A percentile compares a stretch with the other conserved stretches of the same genome.
These are phyloP conservation scores for Channallabes apus DNA, from an alignment of 2,797 vertebrate species.

Conservation along the genomic window DNA sequence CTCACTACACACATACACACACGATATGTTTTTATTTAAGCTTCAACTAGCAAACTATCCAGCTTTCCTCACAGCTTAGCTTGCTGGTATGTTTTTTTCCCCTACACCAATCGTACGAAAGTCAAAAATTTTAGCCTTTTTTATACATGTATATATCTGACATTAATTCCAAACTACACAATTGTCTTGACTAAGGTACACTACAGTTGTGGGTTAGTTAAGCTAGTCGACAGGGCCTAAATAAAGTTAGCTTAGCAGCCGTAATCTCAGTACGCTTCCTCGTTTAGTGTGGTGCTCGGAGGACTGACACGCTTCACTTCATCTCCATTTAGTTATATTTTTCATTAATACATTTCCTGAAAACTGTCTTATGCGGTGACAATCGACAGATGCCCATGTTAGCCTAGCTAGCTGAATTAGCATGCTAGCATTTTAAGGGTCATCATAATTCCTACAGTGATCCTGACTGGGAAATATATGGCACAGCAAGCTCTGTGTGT, in stretches of 20 bases:
- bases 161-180: not conserved
- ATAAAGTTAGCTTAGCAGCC: not conserved
- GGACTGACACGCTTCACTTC: not conserved
- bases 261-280: not conserved
- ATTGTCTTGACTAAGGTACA: not conserved
- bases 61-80: not conserved
- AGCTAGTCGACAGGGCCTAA: not conserved
- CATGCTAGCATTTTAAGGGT: not conserved
- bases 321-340: not conserved
- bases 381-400: no score
- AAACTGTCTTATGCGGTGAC: not conserved
- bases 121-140: not conserved
- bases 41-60: not conserved
- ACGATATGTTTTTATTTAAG: not conserved
- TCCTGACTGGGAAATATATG: not conserved
- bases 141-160: no score
- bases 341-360: not conserved
- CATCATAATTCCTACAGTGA: not conserved
- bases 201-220: not conserved
- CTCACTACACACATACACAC: no score
- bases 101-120: not conserved
- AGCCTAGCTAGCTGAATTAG: not conserved
- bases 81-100: not conserved
- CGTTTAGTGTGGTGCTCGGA: not conserved
- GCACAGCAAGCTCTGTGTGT: not conserved